A percentile compares a stretch with the other conserved stretches of the same genome.
phyloP scores from a whole-genome alignment of 2,113 vertebrate species.

The Cranoglanis bouderius region DNA sequence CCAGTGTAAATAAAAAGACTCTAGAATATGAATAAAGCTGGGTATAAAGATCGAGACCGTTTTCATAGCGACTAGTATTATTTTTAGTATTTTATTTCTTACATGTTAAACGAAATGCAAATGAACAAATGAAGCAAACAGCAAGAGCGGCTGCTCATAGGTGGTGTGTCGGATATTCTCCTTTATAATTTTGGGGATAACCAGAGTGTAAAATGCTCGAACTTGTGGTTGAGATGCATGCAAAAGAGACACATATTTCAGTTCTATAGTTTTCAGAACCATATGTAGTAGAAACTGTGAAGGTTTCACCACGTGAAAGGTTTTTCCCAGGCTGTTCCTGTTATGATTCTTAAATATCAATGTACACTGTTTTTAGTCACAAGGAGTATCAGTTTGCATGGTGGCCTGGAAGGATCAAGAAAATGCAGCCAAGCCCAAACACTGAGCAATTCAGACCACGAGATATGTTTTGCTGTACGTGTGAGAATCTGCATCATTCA shows the following conservation, averaged over 20 bases:
- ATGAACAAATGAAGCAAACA: not conserved
- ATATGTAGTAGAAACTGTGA: not conserved
- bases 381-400: not conserved
- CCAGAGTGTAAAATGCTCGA: not conserved
- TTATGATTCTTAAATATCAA: not conserved
- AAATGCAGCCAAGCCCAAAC: not conserved
- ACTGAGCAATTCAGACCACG: not conserved
- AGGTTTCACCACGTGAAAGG: not conserved
- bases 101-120: not conserved
- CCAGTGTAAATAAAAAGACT: not conserved
- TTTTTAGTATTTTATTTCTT: not conserved
- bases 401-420: conserved; percentile 5
- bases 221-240: not conserved
- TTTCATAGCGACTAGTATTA: not conserved
- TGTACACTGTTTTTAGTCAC: not conserved
- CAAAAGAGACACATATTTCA: not conserved
- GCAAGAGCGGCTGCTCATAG: not conserved
- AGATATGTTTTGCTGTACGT: not conserved
- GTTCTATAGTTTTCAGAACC: not conserved
- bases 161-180: not conserved
- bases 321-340: not conserved
- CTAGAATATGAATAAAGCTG: not conserved
- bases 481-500: not conserved
- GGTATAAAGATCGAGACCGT: too few relatives aligned
- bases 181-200: not conserved